Evolutionary conservation across 1,140 invertebrate genomes (phyloP), one percentile per base, ranked within the genome.

Genomic region (Bombyx mandarina): DNA sequence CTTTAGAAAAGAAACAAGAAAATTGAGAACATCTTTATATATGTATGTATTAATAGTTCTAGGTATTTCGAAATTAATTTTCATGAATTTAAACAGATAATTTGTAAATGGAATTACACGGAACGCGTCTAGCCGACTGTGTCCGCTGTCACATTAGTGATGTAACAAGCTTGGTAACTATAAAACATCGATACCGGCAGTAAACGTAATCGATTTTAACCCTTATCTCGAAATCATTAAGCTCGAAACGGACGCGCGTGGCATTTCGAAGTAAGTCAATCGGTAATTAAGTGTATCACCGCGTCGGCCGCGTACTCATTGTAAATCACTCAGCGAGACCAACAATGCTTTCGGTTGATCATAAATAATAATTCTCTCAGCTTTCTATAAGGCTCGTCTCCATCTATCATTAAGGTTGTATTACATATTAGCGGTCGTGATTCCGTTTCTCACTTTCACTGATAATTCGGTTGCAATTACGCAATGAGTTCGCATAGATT

Each of bases 381-480:
- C 78, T 83, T 83, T 79, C 78, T 77, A 81, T 64, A 57, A 26
- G 7, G 63, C 69, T 74, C 73, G 71, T 52, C 54, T 64, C 66
- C 67, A 80, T 79, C 73, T 75, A 79, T 80, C 77, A 80, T 79
- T 75, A 74, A 71, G 65, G 61, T 62, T 67, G 73, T 66, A 68
- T 70, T 68, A 68, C 69, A 74, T 35, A 35, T 77, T 73, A 75
- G 66, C 62, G 66, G 68, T 65, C 66, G 73, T 75, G 73, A 68
- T 70, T 66, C 71, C 61, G 72, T 73, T 74, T 69, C 65, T 70
- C 71, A 77, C 80, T 83, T 83, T 83, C 80, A 72, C 80, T 79
- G 75, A 79, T 80, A 77, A 73, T 77, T 78, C 62, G 67, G 66
- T 69, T 62, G 69, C 77, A 79, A 79, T 81, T 81, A 78, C 73